These are phyloP conservation scores for Pantelozetes paolii DNA, from an alignment of 2,888 invertebrate species.

Conservation along the genomic window DNA sequence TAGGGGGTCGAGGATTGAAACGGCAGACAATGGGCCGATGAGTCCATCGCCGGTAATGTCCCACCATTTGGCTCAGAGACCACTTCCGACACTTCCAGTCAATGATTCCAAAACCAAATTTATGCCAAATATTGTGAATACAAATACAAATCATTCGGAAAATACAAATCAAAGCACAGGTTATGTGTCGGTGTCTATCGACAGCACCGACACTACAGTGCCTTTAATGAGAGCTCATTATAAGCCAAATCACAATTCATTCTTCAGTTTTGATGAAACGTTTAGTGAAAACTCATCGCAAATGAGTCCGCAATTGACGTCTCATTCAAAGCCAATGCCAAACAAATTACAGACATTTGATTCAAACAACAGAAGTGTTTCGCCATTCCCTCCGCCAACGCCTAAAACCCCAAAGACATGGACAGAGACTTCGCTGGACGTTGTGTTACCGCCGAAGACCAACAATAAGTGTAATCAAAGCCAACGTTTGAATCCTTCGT, in stretches of 20 bases:
- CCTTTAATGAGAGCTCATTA: neutral
- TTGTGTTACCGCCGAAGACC: conserved; percentile 41
- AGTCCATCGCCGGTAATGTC: neutral
- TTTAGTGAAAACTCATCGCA: neutral
- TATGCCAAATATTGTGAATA: neutral
- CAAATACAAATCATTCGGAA: neutral
- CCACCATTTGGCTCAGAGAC: conserved; percentile 26
- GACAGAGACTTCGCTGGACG: conserved; percentile 47
- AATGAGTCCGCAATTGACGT: neutral
- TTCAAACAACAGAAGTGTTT: neutral
- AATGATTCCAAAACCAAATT: neutral
- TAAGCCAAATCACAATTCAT: neutral
- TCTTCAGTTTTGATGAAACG: conserved; percentile 3
- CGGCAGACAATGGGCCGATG: neutral
- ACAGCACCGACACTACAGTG: neutral
- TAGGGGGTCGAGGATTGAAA: neutral
- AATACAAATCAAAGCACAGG: neutral
- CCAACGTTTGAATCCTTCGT: neutral
- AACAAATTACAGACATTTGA: neutral
- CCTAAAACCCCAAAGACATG: conserved; percentile 42
- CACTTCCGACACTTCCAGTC: conserved; percentile 35
- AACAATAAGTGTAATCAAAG: neutral
- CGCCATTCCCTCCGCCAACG: neutral
- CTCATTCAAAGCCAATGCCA: neutral
- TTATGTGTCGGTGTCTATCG: neutral